Evolutionary conservation across 92 coral and sea anemone species (phyloP).

Genomic region (Phenganax marumi): DNA sequence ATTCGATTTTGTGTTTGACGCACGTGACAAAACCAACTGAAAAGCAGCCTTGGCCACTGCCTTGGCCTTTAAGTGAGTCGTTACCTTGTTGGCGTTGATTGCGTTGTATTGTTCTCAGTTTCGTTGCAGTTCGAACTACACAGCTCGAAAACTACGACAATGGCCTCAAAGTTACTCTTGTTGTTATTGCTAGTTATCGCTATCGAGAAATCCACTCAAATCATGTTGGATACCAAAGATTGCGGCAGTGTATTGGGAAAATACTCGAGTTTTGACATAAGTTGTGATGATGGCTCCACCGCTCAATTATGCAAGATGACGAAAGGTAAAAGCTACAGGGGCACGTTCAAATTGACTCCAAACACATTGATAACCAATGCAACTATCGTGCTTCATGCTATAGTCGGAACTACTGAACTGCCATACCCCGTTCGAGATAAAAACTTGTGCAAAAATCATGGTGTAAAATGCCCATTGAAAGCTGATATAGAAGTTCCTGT

Average conservation of each 20-base stretch:
- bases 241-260: conserved; percentile 27
- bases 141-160: neutral
- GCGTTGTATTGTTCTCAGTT: neutral
- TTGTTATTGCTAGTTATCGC: neutral
- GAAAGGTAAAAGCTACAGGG: conserved; percentile 46
- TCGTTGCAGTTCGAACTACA: neutral
- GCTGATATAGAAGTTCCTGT: neutral
- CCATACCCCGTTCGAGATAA: conserved; percentile 48
- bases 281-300: conserved; percentile 15
- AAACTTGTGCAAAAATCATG: conserved; percentile 46
- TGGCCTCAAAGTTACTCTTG: conserved; percentile 3
- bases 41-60: too few species aligned
- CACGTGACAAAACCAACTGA: too few species aligned
- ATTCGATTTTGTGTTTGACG: too few species aligned
- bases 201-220: neutral
- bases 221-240: neutral
- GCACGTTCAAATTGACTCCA: conserved; percentile 46
- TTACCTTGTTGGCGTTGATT: too few species aligned
- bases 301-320: conserved; percentile 50
- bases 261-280: neutral
- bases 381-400: conserved; percentile 40
- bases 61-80: too few species aligned
- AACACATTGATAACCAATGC: conserved; percentile 24
- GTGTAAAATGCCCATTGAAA: conserved; percentile 53
- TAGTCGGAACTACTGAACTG: too few species aligned